phyloP scores from a whole-genome alignment of 2,888 invertebrate species.

The Drosophila peninsularis region DNA sequence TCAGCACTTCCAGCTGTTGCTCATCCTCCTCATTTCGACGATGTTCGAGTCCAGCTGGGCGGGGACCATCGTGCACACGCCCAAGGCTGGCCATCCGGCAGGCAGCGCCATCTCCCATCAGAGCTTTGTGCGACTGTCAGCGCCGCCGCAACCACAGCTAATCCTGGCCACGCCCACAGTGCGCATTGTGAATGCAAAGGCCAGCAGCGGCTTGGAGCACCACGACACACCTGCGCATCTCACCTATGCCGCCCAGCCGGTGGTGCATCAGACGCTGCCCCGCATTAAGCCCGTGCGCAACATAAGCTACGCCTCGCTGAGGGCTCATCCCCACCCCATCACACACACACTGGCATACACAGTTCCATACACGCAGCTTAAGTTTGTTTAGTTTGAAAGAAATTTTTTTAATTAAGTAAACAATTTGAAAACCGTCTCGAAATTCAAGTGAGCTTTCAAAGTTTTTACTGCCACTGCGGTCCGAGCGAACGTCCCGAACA shows the following conservation, averaged over 20 bases:
- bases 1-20: constrained; percentile 8
- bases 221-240: constrained; percentile 64
- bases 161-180: constrained; percentile 21
- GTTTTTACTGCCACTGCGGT: constrained; percentile 6
- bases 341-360: constrained; percentile 17
- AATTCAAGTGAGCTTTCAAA: constrained; percentile 48
- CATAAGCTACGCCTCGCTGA: constrained; percentile 56
- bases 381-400: constrained; percentile 16
- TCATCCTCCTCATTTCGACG: constrained; percentile 9
- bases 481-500: constrained; percentile 6
- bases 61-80: constrained; percentile 70
- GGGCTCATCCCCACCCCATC: not conserved
- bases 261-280: constrained; percentile 68
- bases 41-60: constrained; percentile 24
- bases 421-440: constrained; percentile 43
- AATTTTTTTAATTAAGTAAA: constrained; percentile 32
- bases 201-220: not conserved
- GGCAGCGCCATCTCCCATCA: constrained; percentile 85
- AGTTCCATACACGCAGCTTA: constrained; percentile 19
- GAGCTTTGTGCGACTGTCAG: constrained; percentile 84
- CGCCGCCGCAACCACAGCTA: constrained; percentile 11
- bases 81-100: constrained; percentile 55
- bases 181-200: constrained; percentile 40
- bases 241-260: constrained; percentile 64
- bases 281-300: constrained; percentile 64